Conservation (phyloP, 2,888 invertebrate genomes). For the Oxycera nigricornis region DNA sequence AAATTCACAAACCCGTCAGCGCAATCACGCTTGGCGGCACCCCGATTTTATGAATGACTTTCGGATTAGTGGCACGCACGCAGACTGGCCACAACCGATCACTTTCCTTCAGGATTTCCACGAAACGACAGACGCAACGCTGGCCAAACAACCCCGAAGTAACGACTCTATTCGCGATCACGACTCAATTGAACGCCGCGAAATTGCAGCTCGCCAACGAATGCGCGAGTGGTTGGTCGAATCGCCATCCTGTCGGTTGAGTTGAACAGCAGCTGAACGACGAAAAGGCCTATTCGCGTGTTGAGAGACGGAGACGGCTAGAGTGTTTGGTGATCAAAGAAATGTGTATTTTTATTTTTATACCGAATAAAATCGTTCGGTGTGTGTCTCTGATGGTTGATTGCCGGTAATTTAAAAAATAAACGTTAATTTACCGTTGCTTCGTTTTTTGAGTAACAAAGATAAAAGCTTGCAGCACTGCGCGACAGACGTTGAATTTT, state of each 20-base stretch:
- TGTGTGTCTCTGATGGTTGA: too few relatives aligned
- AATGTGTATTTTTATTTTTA: too few relatives aligned
- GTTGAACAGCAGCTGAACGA: conserved; percentile 16
- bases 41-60: not conserved
- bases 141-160: not conserved
- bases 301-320: not conserved
- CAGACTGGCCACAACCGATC: not conserved
- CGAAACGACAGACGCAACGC: not conserved
- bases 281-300: conserved; percentile 8
- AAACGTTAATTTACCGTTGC: too few relatives aligned
- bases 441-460: too few relatives aligned
- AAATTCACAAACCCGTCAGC: not conserved
- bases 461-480: too few relatives aligned
- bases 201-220: not conserved
- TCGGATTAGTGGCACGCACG: too few relatives aligned
- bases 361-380: too few relatives aligned
- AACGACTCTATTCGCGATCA: conserved; percentile 15
- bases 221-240: conserved; percentile 2
- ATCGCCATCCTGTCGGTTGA: not conserved
- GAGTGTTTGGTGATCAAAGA: not conserved
- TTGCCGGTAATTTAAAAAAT: too few relatives aligned
- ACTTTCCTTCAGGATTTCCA: not conserved
- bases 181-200: conserved; percentile 24
- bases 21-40: not conserved
- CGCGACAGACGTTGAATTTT: too few relatives aligned